Base-by-base conservation (phyloP, 2,113 vertebrate genomes). In the Cyanistes caeruleus region DNA sequence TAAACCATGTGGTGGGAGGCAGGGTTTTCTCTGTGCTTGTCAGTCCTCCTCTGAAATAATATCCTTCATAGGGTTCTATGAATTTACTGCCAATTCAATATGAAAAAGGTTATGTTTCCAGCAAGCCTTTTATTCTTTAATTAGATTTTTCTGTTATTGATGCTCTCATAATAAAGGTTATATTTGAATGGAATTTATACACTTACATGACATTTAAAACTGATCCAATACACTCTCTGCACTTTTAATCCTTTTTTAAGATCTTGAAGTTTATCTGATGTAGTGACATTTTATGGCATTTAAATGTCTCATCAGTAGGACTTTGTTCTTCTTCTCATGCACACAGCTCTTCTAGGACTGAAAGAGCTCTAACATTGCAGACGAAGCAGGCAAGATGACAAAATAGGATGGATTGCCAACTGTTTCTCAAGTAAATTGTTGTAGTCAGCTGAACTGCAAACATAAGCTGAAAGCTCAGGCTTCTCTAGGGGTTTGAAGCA, bases 81-180 rank as follows among this genome's bases (percentile, higher is more conserved):
- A 55, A 95, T 85, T 95, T 77, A 78, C 94, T 89, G 67, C 46
- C 53, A 83, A 70, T 95, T 74, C 22, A 5, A 76, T 88, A 93
- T 39, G 72, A 86, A 84, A 94, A 95, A 83, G 87, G 67, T 85
- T 96, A 79, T 52, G 59, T 85, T 91, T 96, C 73, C 79, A 80
- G 22, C 33, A 76, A 93, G 51, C 46, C 62, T 93, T 95, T 92
- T 79, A 84, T 84, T 75, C 85, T 94, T 96, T 96, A 89, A 96
- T 92, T 93, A 91, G 76, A 93, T 95, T 94, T 95, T 91, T 86
- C 92, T 90, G 67, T 87, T 92, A 92, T 85, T 94, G 87, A 96
- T 90, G 86, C 51, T 90, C 67, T 95, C 85, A 67, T 95, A 93
- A 65, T 74, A 91, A 95, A 95, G 93, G 87, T 96, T 96, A 70